phyloP scores from a whole-genome alignment of 2,797 vertebrate species.

The Sebastes vulpes region DNA sequence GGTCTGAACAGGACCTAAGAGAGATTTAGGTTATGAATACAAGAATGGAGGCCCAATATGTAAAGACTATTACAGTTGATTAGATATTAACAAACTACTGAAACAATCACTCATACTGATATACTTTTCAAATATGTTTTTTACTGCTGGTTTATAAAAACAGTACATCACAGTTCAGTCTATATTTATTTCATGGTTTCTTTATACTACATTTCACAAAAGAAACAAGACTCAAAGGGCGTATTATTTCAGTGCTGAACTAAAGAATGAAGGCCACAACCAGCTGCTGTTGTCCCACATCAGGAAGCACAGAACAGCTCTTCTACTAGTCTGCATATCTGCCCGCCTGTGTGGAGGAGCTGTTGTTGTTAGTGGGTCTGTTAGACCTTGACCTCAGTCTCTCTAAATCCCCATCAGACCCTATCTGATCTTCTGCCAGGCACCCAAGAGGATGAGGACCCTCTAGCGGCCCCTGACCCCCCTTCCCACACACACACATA shows the following conservation, averaged over 20 bases:
- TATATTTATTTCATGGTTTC: background rate
- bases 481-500: conserved; percentile 2
- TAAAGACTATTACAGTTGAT: background rate
- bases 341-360: conserved; percentile 30
- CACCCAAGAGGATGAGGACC: conserved; percentile 41
- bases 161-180: background rate
- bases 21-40: background rate
- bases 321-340: conserved; percentile 3
- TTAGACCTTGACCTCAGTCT: conserved; percentile 56
- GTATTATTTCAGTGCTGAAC: conserved; percentile 5
- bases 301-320: conserved; percentile 11
- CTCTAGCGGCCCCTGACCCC: conserved; percentile 25
- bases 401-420: conserved; percentile 40
- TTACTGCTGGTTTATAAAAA: background rate
- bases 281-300: conserved; percentile 13
- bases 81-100: background rate
- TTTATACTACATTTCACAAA: background rate
- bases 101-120: background rate
- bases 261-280: background rate
- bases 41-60: background rate
- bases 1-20: too few species aligned
- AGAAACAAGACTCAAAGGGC: background rate
- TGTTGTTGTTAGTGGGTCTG: conserved; percentile 61
- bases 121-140: background rate
- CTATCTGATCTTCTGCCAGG: conserved; percentile 67